Conservation (phyloP, 2,113 vertebrate species). For the Marmota monax region DNA sequence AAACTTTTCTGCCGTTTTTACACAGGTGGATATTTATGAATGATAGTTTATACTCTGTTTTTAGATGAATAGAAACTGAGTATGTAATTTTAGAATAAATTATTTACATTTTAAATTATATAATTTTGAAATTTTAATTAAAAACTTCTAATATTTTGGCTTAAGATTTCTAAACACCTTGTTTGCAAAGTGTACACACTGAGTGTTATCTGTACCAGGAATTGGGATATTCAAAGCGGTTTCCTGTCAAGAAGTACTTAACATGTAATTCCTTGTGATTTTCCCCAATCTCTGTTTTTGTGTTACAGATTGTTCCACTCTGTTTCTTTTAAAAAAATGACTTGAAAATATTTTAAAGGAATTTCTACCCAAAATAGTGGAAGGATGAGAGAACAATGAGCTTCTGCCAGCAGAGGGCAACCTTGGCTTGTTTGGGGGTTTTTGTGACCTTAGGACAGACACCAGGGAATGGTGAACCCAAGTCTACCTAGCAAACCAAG, state of each 20-base stretch:
- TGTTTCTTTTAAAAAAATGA: not conserved
- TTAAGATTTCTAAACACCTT: not conserved
- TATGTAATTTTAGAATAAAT: not conserved
- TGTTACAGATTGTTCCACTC: not conserved
- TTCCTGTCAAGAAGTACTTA: not conserved
- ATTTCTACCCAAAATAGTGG: not conserved
- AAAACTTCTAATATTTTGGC: not conserved
- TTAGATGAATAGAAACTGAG: not conserved
- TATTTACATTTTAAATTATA: conserved; percentile 28
- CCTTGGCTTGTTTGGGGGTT: not conserved
- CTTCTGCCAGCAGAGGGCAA: conserved; percentile 69
- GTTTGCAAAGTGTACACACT: not conserved
- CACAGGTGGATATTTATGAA: not conserved
- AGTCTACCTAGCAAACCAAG: not conserved
- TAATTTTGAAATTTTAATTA: conserved; percentile 28
- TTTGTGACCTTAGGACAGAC: rapidly evolving
- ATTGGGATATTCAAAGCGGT: not conserved
- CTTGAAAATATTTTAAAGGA: conserved; percentile 20
- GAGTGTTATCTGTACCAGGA: not conserved
- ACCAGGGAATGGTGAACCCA: rapidly evolving
- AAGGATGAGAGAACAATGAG: not conserved
- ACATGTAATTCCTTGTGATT: not conserved
- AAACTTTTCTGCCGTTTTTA: not conserved
- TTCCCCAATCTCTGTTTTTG: not conserved
- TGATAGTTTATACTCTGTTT: not conserved